A percentile compares a stretch with the other conserved stretches of the same genome.
phyloP scores from a whole-genome alignment of 2,113 vertebrate genomes.

The Epinephelus moara region DNA sequence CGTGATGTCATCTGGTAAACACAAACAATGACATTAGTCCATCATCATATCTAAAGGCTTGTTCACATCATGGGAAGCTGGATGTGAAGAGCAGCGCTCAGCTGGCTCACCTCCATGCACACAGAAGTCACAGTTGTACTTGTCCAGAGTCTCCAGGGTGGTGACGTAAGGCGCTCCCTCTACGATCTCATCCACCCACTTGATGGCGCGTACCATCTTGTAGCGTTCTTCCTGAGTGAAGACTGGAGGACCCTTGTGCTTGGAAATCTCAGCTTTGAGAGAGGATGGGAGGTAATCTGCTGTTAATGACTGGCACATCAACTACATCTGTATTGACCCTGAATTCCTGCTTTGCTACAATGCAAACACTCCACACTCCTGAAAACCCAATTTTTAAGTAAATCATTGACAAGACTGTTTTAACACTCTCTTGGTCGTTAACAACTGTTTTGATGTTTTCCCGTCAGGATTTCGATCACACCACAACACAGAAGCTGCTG shows the following conservation, averaged over 20 bases:
- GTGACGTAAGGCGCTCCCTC: slow-evolving; percentile 96
- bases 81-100: background rate
- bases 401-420: background rate
- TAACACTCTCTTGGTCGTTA: no score
- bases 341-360: background rate
- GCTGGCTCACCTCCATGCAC: slow-evolving; percentile 92
- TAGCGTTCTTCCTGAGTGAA: slow-evolving; percentile 97
- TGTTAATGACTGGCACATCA: background rate
- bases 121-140: slow-evolving; percentile 95
- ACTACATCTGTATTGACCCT: background rate
- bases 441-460: no score
- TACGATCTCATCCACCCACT: slow-evolving; percentile 98
- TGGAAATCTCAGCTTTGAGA: slow-evolving; percentile 92
- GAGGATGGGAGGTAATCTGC: background rate
- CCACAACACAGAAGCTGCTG: no score
- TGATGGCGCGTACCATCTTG: slow-evolving; percentile 97
- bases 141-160: slow-evolving; percentile 95
- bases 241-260: slow-evolving; percentile 97
- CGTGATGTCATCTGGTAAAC: slow-evolving; percentile 93
- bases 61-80: background rate
- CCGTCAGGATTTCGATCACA: no score
- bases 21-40: background rate
- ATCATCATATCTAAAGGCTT: background rate
- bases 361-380: no score
- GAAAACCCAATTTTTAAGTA: no score